Base-by-base conservation (phyloP, 2,888 invertebrate species). In the Dynastes grantii region DNA sequence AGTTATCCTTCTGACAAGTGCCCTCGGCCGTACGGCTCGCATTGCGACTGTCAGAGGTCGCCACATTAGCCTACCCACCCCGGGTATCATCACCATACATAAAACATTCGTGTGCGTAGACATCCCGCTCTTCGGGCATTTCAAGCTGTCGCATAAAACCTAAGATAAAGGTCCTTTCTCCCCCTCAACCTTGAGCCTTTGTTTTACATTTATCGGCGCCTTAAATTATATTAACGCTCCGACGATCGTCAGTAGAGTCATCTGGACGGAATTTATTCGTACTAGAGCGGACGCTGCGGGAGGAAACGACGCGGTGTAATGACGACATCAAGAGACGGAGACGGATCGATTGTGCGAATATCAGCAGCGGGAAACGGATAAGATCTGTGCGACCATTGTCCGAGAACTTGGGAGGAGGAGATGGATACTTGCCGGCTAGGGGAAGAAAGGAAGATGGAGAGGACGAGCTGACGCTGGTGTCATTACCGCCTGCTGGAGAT, bases 181-280 rank as follows among this genome's bases (percentile, higher is more conserved):
- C 5, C 45, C 40, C 13, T 45, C 65, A n/a, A 45, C 13, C 40
- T 16, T 45, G n/a, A 8, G 22, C 51, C 22, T 16, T 49, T 68
- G 68, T 68, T 68, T 68, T 68, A 68, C 68, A 68, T 68, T 68
- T 68, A 68, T 68, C 68, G 68, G 51, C 27, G 49, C 51, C 68
- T 68, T 68, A 68, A 68, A 49, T 68, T 49, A 68, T 29, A 68
- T 68, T 68, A 68, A 68, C 68, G 68, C 29, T 29, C 27, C 27
- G 51, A 68, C 51, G 68, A 68, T 51, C 68, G 68, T 68, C 68
- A 49, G 27, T 51, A 51, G 68, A 27, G 68, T 49, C 68, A 68
- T 68, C 68, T 29, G 68, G 51, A 32, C 49, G 27, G 68, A 68
- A 68, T 68, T 68, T 68, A 68, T 68, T 40, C 68, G 68, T 40